Conservation (phyloP, 1,140 invertebrate genomes). For the Drosophila tropicalis region DNA sequence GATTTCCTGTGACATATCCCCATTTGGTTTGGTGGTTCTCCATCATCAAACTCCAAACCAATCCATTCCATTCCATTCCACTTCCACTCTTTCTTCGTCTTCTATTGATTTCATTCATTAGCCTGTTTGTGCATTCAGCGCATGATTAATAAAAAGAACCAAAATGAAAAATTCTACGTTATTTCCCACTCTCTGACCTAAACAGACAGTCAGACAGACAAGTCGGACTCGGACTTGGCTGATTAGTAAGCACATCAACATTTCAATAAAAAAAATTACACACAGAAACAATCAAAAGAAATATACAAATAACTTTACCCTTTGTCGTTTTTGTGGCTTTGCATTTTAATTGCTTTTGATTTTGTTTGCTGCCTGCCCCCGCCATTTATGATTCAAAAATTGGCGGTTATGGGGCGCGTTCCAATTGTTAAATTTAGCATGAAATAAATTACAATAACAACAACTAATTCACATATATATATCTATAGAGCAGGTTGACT, state of each 20-base stretch:
- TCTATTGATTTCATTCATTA: slow-evolving; percentile 6
- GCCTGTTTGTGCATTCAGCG: slow-evolving; percentile 52
- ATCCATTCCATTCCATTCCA: not conserved
- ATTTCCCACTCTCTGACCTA: slow-evolving; percentile 53
- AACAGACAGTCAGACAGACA: slow-evolving; percentile 9
- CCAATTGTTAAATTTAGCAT: slow-evolving; percentile 54
- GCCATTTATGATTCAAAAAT: slow-evolving; percentile 57
- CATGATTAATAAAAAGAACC: slow-evolving; percentile 75
- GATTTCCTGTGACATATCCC: slow-evolving; percentile 61
- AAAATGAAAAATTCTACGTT: slow-evolving; percentile 39
- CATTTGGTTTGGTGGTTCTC: not conserved
- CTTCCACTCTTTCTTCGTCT: not conserved
- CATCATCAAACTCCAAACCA: not conserved
- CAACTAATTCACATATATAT: not conserved
- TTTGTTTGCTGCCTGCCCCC: slow-evolving; percentile 57
- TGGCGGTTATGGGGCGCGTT: slow-evolving; percentile 42
- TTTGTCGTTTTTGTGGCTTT: slow-evolving; percentile 59
- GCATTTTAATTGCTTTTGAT: slow-evolving; percentile 81
- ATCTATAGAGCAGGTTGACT: slow-evolving; percentile 6
- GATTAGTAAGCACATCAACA: slow-evolving; percentile 80
- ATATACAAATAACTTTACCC: slow-evolving; percentile 33
- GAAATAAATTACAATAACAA: slow-evolving; percentile 38
- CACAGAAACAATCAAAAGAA: slow-evolving; percentile 59
- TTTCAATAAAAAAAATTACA: slow-evolving; percentile 68
- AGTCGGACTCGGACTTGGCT: slow-evolving; percentile 27